Base-by-base conservation (phyloP, 2,888 invertebrate genomes). In the Panzeria rudis region DNA sequence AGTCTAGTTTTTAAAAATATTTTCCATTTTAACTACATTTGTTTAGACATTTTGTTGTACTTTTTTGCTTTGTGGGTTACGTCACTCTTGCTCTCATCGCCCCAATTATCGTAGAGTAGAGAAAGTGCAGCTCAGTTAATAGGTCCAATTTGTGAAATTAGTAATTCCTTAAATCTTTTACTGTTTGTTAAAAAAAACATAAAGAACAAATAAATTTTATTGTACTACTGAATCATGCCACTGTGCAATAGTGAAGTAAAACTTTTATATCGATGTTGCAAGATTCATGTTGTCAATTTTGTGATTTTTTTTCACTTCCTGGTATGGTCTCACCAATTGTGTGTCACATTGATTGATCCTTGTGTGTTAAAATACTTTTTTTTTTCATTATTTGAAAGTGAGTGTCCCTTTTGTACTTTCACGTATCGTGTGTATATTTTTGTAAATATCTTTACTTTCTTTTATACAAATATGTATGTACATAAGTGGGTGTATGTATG, bases 361-460 rank as follows among this genome's bases (percentile, higher is more conserved):
- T 8, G 17, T 72, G 54, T 66, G 54, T 23, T 68, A 35, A 35
- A 77, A 9, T 1, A 25, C 23, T 59, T 9, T 41, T 69, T 61
- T 52, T 35, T 64, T 50, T 56, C 6, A 6, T 25, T n/a, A 13
- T 23, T 25, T 54, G 11, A 2, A 4, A 25, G 9, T 20, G 11
- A 25, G 44, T 38, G 59, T 79, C 35, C 44, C n/a, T n/a, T 79
- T 71, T 50, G n/a, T 35, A 41, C 25, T 32, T 78, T 52, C 29
- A 52, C 50, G 17, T 29, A 17, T 35, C 13, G n/a, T 32, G 13
- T 41, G 17, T 23, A 13, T 72, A 35, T 9, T 35, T 56, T 25
- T 3, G 13, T 17, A 25, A 38, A 35, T 17, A 62, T 25, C n/a
- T 78, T 61, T 69, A 61, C 25, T 69, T 69, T 78, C 50, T 50